Conservation (phyloP, 2,113 vertebrate species). For the Ploceus nigricollis region DNA sequence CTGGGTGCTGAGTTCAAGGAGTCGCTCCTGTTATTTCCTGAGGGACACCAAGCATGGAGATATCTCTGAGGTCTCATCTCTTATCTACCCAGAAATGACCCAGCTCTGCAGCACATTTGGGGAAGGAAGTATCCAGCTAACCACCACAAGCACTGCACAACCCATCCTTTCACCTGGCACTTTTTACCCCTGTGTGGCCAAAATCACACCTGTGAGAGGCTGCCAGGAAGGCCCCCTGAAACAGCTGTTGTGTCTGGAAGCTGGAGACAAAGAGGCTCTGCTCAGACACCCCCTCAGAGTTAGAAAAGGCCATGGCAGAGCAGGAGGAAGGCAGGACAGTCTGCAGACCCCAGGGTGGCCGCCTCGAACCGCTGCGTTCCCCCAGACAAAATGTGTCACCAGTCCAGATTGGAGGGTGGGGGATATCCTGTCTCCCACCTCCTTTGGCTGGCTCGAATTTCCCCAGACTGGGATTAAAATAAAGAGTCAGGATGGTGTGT, state of each 20-base stretch:
- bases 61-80: neutral
- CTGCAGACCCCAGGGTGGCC: neutral
- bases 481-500: accelerated
- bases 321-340: neutral
- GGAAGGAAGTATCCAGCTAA: neutral
- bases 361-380: accelerated
- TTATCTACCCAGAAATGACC: neutral
- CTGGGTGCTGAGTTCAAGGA: neutral
- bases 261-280: neutral
- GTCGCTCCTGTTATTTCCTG: neutral
- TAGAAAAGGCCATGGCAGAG: neutral
- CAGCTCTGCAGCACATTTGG: neutral
- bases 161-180: neutral
- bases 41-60: neutral
- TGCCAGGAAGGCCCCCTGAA: neutral
- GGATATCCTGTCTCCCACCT: slow-evolving; percentile 10
- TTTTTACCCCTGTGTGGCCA: neutral
- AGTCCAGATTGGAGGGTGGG: slow-evolving; percentile 32
- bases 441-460: neutral
- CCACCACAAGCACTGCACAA: neutral
- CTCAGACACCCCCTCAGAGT: neutral
- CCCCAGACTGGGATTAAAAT: neutral
- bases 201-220: neutral
- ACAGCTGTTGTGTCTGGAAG: neutral
- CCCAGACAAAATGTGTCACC: slow-evolving; percentile 13